Evolutionary conservation across 2,113 vertebrate species (phyloP).

Genomic region (Desmodus rotundus): DNA sequence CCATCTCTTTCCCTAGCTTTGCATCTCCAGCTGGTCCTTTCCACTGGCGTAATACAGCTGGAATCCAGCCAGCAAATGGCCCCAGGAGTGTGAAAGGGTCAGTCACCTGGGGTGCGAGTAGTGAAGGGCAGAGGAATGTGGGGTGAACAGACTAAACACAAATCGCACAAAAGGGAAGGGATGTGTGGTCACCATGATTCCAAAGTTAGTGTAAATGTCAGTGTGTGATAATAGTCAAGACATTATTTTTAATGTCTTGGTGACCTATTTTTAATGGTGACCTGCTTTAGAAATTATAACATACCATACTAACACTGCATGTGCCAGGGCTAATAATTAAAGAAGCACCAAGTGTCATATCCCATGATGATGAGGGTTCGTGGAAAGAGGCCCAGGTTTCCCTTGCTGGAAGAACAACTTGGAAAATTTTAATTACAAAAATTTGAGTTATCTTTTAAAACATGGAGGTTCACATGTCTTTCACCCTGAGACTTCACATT

Average conservation of each 20-base stretch:
- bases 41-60: not conserved
- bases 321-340: not conserved
- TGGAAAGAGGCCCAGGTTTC: not conserved
- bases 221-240: not conserved
- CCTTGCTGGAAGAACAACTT: not conserved
- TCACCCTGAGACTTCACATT: not conserved
- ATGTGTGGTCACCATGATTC: not conserved
- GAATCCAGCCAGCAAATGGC: not conserved
- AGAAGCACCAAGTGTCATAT: not conserved
- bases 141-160: not conserved
- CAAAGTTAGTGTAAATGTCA: not conserved
- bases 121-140: not conserved
- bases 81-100: not conserved
- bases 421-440: not conserved
- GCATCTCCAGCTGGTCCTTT: not conserved
- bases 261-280: no score
- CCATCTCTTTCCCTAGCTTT: not conserved
- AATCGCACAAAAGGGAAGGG: not conserved
- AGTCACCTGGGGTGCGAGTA: not conserved
- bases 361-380: not conserved
- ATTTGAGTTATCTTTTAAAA: not conserved
- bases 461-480: not conserved
- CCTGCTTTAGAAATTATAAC: not conserved
- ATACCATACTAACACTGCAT: not conserved
- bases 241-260: slow-evolving; percentile 7